phyloP scores from a whole-genome alignment of 1,140 invertebrate genomes.

The Drosophila malerkotliana region DNA sequence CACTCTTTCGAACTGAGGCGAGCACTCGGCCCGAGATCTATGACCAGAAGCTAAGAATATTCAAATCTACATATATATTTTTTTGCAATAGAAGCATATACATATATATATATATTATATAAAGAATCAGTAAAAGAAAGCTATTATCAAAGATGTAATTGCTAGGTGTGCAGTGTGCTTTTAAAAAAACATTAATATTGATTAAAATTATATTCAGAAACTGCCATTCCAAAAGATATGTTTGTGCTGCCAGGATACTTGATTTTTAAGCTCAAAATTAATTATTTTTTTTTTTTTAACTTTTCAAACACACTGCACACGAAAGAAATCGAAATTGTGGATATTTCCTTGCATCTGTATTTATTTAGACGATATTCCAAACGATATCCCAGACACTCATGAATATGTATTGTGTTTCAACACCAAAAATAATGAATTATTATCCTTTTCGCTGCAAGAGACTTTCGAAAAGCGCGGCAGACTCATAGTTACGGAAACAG shows the following conservation, averaged over 20 bases:
- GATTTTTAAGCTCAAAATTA: neutral
- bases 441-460: constrained; percentile 13
- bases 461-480: constrained; percentile 49
- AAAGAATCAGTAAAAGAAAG: neutral
- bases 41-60: neutral
- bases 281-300: neutral
- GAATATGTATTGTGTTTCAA: constrained; percentile 56
- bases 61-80: neutral
- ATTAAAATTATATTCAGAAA: neutral
- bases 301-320: constrained; percentile 34
- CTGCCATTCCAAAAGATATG: neutral
- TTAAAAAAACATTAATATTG: neutral
- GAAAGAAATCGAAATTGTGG: neutral
- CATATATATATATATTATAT: neutral
- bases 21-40: too few species aligned
- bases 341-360: constrained; percentile 19
- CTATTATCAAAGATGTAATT: neutral
- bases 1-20: neutral
- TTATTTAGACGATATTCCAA: constrained; percentile 19
- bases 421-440: constrained; percentile 56
- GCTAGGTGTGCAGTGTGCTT: neutral
- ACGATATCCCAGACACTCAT: constrained; percentile 20
- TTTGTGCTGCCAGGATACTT: neutral
- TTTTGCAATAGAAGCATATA: neutral
- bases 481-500: constrained; percentile 25